Percentiles rank a stretch among this genome's conserved stretches.
phyloP scores from a whole-genome alignment of 2,113 vertebrate species.

The Sardina pilchardus region DNA sequence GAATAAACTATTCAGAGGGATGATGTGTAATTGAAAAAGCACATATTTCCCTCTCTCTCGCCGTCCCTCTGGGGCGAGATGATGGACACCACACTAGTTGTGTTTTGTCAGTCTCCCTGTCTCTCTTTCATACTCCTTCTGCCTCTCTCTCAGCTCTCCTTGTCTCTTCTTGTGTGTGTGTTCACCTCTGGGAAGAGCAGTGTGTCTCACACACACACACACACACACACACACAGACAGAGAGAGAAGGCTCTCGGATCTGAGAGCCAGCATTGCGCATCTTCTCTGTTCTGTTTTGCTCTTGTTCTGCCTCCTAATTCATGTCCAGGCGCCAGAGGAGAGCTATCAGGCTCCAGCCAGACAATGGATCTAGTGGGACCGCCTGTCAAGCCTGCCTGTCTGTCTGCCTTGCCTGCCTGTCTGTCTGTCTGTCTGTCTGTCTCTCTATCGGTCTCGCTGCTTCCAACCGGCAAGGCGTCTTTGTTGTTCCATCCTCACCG shows the following conservation, averaged over 20 bases:
- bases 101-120: not conserved
- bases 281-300: slow-evolving; percentile 26
- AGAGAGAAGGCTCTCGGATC: no score
- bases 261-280: not conserved
- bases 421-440: not conserved
- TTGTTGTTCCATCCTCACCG: not conserved
- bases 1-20: not conserved
- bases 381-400: slow-evolving; percentile 8
- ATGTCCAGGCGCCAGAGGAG: slow-evolving; percentile 16
- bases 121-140: not conserved
- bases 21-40: not conserved
- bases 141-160: not conserved
- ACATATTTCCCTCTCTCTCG: not conserved
- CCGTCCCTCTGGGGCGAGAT: slow-evolving; percentile 21
- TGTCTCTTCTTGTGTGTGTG: not conserved
- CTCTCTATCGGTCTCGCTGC: not conserved
- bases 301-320: slow-evolving; percentile 1
- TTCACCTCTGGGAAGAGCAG: not conserved
- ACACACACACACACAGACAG: no score
- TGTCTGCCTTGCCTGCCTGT: not conserved
- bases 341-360: not conserved
- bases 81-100: not conserved
- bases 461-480: not conserved
- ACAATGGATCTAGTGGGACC: slow-evolving; percentile 6
- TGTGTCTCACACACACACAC: no score